phyloP scores from a whole-genome alignment of 2,797 vertebrate genomes.

The Enteromius viviparus region DNA sequence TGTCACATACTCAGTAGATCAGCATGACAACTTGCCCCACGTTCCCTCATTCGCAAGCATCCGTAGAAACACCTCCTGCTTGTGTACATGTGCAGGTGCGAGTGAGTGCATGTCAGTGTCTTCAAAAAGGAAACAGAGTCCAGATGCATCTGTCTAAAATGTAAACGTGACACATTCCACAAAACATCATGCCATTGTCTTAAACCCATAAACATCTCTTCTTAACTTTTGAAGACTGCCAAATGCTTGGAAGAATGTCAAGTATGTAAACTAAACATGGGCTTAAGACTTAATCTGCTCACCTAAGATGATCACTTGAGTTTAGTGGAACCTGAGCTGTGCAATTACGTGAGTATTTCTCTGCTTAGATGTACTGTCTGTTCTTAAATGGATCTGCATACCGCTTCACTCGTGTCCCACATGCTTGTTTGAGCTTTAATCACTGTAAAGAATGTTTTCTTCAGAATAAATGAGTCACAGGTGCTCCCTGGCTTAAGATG shows the following conservation, averaged over 20 bases:
- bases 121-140: constrained; percentile 4
- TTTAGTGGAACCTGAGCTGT: constrained; percentile 27
- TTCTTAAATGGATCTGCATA: neutral
- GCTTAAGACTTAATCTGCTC: constrained; percentile 11
- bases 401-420: neutral
- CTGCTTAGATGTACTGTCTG: neutral
- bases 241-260: constrained; percentile 20
- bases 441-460: constrained; percentile 30
- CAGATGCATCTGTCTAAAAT: neutral
- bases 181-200: neutral
- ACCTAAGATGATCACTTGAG: constrained; percentile 11
- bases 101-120: neutral
- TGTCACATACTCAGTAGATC: constrained; percentile 87
- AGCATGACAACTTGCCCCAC: neutral
- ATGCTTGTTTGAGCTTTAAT: constrained; percentile 18
- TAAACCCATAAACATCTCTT: constrained; percentile 25
- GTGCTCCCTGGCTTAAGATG: constrained; percentile 11
- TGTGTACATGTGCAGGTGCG: neutral
- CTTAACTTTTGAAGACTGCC: neutral
- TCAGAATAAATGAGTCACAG: constrained; percentile 1
- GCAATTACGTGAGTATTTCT: neutral
- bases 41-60: neutral
- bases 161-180: constrained; percentile 1
- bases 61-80: neutral
- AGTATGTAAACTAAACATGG: constrained; percentile 27